Percentiles rank a stretch among this genome's conserved stretches.
Evolutionary conservation across 2,888 invertebrate species (phyloP).

Genomic region (Oxystoma pomonae): DNA sequence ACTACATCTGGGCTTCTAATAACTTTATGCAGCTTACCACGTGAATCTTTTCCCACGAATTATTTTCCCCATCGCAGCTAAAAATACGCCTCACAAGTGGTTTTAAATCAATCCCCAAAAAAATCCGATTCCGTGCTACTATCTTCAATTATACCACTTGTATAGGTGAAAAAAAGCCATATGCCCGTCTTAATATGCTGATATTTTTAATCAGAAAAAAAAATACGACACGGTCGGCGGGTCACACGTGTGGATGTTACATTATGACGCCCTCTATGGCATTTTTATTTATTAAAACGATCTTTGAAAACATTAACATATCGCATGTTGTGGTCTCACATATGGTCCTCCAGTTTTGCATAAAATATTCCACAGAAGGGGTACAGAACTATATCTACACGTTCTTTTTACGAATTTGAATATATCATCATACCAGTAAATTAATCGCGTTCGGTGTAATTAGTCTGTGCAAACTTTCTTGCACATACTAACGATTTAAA

Average conservation of each 20-base stretch:
- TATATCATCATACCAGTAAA: neutral
- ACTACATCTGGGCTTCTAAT: too few relatives aligned
- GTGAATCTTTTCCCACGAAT: neutral
- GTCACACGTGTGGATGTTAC: conserved; percentile 41
- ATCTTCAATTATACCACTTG: conserved; percentile 17
- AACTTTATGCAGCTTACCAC: too few relatives aligned
- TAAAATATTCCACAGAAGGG: conserved; percentile 24
- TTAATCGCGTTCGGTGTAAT: neutral
- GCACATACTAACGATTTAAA: neutral
- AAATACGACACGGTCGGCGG: conserved; percentile 37
- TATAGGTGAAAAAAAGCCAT: conserved; percentile 29
- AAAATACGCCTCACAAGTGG: neutral
- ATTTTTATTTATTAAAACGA: conserved; percentile 45
- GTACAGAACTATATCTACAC: neutral
- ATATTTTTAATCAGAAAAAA: conserved; percentile 39
- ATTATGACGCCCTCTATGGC: conserved; percentile 40
- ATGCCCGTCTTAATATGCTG: conserved; percentile 39
- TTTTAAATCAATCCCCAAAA: neutral
- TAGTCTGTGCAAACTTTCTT: neutral
- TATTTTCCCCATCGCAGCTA: neutral
- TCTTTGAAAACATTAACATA: conserved; percentile 41
- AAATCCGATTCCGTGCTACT: neutral
- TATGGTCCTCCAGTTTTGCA: conserved; percentile 38
- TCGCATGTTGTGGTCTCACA: conserved; percentile 38
- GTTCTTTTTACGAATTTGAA: neutral